Percentiles rank a stretch among this genome's conserved stretches.
Evolutionary conservation across 2,888 invertebrate genomes (phyloP).

Genomic region (Julus scanicus): DNA sequence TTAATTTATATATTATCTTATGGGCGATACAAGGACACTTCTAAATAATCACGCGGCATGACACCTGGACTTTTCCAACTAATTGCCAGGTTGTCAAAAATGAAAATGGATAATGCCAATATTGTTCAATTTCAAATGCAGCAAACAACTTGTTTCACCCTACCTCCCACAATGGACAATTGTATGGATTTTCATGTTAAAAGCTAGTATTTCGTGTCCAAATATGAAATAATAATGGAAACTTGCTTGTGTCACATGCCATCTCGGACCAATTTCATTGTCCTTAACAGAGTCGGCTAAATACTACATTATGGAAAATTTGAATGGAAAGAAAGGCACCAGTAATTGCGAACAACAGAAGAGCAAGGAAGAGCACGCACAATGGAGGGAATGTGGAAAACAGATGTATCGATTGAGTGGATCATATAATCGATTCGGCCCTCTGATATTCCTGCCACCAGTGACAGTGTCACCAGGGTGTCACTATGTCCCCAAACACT

Average conservation of each 20-base stretch:
- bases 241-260: neutral
- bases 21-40: neutral
- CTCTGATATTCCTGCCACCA: slow-evolving; percentile 12
- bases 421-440: neutral
- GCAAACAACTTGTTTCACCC: neutral
- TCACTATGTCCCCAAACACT: neutral
- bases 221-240: neutral
- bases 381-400: neutral
- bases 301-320: neutral
- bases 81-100: neutral
- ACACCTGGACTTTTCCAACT: neutral
- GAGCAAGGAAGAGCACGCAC: neutral
- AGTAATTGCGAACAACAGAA: slow-evolving; percentile 41
- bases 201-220: neutral
- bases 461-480: slow-evolving; percentile 26
- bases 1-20: neutral
- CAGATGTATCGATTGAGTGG: neutral
- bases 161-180: neutral
- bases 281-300: neutral
- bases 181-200: neutral
- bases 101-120: neutral
- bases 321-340: neutral
- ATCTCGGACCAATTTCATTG: neutral
- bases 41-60: neutral
- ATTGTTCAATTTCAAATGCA: neutral